Base-by-base conservation (phyloP, 37 sponge, comb jelly and placozoan species). In the Chondrosia reniformis region DNA sequence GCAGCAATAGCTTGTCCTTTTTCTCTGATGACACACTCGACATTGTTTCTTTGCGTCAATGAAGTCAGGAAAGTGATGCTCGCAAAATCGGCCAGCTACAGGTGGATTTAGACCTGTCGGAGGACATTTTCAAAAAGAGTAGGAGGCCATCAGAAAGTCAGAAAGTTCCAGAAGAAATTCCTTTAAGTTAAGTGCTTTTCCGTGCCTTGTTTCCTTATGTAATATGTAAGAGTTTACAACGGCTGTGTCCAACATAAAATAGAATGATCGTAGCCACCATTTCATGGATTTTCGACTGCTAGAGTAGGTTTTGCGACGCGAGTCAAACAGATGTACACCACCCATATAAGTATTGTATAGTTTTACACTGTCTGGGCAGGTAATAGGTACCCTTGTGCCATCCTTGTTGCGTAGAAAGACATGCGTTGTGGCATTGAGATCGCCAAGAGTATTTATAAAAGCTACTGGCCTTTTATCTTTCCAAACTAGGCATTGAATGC, bases 321-420 rank as follows among this genome's bases (percentile, higher is more conserved):
- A 22, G 31, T 74, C 75, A 21, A 31, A 24, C 45, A 43, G 4
- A 13, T 74, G 45, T 13, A 74, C 75, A 43, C 75, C 75, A 8
- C 75, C 75, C 75, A 74, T 74, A 41, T 46, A 74, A 3, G 8
- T 4, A 31, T 74, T 74, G 45, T 74, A 74, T 31, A 74, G 49
- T 46, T 74, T 36, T 3, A 74, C 75, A 41, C 32, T 24, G 3
- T 31, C 31, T 12, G 75, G 75, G 49, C 75, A 74, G 30, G 49
- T 4, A 43, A 74, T 46, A 15, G 4, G n/a, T 21, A 41, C 45
- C 46, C 28, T 43, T 2, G 75, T 31, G 2, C 75, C 75, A 74
- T 74, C 75, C 8, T 74, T 74, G 4, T 74, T 74, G 24, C 42
- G n/a, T 4, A 43, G 45, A 6, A 21, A 31, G 45, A 74, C 75